phyloP scores from a whole-genome alignment of 2,113 vertebrate species.

The Macquaria ambigua region DNA sequence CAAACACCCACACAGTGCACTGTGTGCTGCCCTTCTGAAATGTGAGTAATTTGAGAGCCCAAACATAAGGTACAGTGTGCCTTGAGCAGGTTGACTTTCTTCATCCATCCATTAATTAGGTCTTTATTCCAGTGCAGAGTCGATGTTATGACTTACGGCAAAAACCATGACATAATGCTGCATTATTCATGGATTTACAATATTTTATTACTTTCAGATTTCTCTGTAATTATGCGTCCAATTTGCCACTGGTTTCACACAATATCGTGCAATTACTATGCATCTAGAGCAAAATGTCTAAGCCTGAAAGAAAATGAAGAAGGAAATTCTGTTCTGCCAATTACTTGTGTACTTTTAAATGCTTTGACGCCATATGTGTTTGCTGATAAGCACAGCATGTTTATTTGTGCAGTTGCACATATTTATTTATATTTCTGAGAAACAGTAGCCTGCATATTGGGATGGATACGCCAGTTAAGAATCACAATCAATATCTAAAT shows the following conservation, averaged over 20 bases:
- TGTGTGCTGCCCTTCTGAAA: constrained; percentile 40
- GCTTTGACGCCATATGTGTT: constrained; percentile 43
- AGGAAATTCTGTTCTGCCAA: constrained; percentile 18
- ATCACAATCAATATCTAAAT: constrained; percentile 43
- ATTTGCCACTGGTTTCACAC: constrained; percentile 45
- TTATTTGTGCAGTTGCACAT: constrained; percentile 43
- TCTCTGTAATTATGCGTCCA: constrained; percentile 45
- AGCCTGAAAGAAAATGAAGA: constrained; percentile 37
- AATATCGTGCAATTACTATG: constrained; percentile 47
- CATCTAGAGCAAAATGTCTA: constrained; percentile 39
- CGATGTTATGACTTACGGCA: constrained; percentile 42
- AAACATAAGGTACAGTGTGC: constrained; percentile 53
- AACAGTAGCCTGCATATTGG: constrained; percentile 21
- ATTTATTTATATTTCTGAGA: constrained; percentile 50
- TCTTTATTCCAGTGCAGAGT: constrained; percentile 35
- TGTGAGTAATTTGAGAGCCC: constrained; percentile 48
- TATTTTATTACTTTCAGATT: constrained; percentile 55
- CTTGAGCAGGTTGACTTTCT: constrained; percentile 54
- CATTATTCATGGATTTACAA: constrained; percentile 54
- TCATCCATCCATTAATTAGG: constrained; percentile 58
- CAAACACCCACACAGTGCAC: constrained; percentile 21
- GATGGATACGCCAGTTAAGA: constrained; percentile 11
- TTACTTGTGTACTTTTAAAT: constrained; percentile 46
- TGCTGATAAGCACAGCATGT: constrained; percentile 47
- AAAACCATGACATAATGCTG: constrained; percentile 19